Evolutionary conservation across 2,888 invertebrate species (phyloP), one percentile per base, ranked within the genome.

Genomic region (Agapostemon virescens): DNA sequence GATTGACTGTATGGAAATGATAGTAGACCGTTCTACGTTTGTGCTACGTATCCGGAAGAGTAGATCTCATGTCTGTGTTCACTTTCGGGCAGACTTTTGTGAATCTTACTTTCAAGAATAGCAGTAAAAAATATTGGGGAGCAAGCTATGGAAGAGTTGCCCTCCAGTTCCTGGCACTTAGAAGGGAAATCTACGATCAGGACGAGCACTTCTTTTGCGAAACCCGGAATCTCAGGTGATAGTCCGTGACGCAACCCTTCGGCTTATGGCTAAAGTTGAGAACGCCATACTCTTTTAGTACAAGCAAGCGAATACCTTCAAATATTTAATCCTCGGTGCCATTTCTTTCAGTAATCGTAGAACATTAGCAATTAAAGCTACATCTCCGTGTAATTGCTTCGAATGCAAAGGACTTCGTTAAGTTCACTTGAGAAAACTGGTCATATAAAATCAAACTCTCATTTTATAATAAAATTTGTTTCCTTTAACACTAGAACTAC

Each of bases 41-140:
- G 2, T 17, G 55, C 26, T 55, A 55, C 15, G 55, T 55, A 55
- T 55, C 55, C 26, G 55, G 7, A 26, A 26, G 55, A 26, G 55
- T 6, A 17, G 55, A 26, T 26, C 55, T 55, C 26, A 26, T 26
- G 20, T 49, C n/a, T 49, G 49, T n/a, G 55, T 26, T 26, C 13
- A 26, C 55, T 26, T 55, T 15, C 15, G 15, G 26, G 15, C 15
- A 26, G 55, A 26, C 55, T 55, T 55, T 11, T 26, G 26, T 26
- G 26, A 55, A 55, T 55, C 26, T 55, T 26, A 26, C 55, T 55
- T 55, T 55, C 55, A 5, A 26, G 55, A 55, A 55, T 55, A 26
- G 55, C 15, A 26, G 42, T 13, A 64, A 77, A 72, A 40, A 69
- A 76, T 70, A 66, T 75, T 17, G 77, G 66, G 20, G 64, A 6